Evolutionary conservation across 2,888 invertebrate genomes (phyloP).

Genomic region (Cryptocheilus praepositus): DNA sequence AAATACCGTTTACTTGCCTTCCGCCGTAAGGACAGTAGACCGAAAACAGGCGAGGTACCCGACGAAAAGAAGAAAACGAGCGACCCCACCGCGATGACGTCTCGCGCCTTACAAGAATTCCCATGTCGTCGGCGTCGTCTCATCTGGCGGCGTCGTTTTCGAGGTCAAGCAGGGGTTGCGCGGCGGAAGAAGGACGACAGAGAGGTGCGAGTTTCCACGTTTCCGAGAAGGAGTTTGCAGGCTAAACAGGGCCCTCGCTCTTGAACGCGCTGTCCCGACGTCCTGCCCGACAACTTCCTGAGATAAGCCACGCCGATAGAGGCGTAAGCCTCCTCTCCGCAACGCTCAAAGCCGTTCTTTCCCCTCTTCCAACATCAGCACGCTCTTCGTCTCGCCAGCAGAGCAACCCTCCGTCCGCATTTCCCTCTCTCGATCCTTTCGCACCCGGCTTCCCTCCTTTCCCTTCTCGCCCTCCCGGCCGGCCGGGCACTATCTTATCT

Average conservation of each 20-base stretch:
- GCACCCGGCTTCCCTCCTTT: background rate
- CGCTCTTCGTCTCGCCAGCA: slow-evolving; percentile 11
- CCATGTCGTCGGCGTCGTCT: slow-evolving; percentile 6
- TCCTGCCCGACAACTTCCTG: slow-evolving; percentile 71
- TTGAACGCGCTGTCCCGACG: slow-evolving; percentile 68
- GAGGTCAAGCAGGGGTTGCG: slow-evolving; percentile 7
- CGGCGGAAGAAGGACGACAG: slow-evolving; percentile 17
- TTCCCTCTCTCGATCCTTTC: slow-evolving; percentile 6
- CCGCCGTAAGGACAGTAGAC: too few species aligned
- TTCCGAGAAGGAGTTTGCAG: slow-evolving; percentile 67
- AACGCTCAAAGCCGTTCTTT: slow-evolving; percentile 26
- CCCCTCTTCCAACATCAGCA: slow-evolving; percentile 20
- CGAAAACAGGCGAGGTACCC: too few species aligned
- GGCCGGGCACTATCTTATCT: slow-evolving; percentile 67
- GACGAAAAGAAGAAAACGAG: too few species aligned
- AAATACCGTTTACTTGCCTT: too few species aligned
- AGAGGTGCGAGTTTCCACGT: slow-evolving; percentile 68
- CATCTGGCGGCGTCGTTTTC: slow-evolving; percentile 30
- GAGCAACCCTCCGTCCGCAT: background rate
- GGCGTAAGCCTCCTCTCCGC: slow-evolving; percentile 59
- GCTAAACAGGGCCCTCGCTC: slow-evolving; percentile 65
- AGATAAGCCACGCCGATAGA: slow-evolving; percentile 71
- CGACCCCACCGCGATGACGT: too few species aligned
- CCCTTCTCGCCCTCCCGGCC: background rate
- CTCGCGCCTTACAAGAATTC: background rate